Evolutionary conservation across 2,797 vertebrate genomes (phyloP), one percentile per base, ranked within the genome.

Genomic region (Urosaurus nigricauda): DNA sequence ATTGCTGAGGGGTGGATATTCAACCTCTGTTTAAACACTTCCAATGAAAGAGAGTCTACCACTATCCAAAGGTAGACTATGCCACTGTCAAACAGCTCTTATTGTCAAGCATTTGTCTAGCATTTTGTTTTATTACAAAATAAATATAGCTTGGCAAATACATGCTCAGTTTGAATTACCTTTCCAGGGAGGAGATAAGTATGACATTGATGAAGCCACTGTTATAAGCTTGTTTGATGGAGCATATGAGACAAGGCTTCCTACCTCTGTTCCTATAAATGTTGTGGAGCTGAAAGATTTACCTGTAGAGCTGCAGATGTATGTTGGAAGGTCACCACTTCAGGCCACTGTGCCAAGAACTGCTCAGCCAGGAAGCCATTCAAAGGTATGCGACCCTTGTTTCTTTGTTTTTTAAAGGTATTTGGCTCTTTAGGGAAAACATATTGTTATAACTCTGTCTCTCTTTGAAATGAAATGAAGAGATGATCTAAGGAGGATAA

Each of bases 151-250:
- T 63, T 79, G 32, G 12, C 26, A 32, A 19, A 8, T 16, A 58
- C 13, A 4, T 35, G 29, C 37, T 85, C 21, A 21, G 29, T n/a
- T 21, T 73, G 60, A 60, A 43, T 84, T 60, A 24, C 43, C 83
- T 21, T 87, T 92, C 53, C 84, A 98, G 97, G 96, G 94, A 29
- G 94, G 95, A 53, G 94, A 95, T 26, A 92, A 82, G 5, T 85
- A 87, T 71, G 91, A 77, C 84, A 87, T 97, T 0, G 94, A 94
- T 11, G 95, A 97, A 92, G 94, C 94, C 43, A 88, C 87, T 35
- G 79, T 96, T 56, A 26, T 93, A 86, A 93, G 92, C 40, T 92
- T 96, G 83, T 97, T 97, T 90, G 95, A 93, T 35, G 43, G 87
- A 32, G 92, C 88, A 70, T 95, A 89, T 90, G 93, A 94, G 84